These are phyloP conservation scores for Torymus auratus DNA, from an alignment of 2,888 invertebrate species.

Conservation along the genomic window DNA sequence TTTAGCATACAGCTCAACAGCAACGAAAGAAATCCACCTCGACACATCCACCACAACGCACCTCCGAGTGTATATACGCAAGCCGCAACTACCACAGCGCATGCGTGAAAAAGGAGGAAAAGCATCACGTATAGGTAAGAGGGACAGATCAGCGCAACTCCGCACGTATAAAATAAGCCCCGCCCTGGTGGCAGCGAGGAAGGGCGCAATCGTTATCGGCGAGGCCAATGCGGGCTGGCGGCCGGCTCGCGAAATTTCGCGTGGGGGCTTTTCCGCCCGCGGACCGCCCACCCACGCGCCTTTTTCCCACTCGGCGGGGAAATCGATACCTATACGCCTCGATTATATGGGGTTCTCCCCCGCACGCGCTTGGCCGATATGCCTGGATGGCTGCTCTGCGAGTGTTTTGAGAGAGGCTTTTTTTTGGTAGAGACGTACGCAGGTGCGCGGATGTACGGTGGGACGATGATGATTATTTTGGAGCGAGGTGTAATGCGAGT, in stretches of 20 bases:
- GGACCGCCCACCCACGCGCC: neutral
- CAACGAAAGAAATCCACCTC: too few relatives aligned
- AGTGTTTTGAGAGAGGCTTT: too few relatives aligned
- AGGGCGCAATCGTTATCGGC: conserved; percentile 39
- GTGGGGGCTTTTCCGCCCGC: conserved; percentile 12
- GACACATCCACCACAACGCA: too few relatives aligned
- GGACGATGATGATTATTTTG: too few relatives aligned
- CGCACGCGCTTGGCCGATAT: too few relatives aligned
- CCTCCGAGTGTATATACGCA: neutral
- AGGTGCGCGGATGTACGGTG: too few relatives aligned
- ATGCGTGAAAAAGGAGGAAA: conserved; percentile 37
- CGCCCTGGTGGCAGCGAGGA: conserved; percentile 48
- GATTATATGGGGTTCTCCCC: too few relatives aligned
- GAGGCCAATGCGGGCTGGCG: conserved; percentile 39
- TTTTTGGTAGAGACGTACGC: too few relatives aligned
- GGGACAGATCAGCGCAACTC: neutral
- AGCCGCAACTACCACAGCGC: neutral
- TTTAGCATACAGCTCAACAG: too few relatives aligned
- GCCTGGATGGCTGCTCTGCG: too few relatives aligned
- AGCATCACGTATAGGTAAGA: neutral
- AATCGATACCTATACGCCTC: too few relatives aligned
- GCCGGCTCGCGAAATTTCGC: conserved; percentile 42
- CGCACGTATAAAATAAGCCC: conserved; percentile 16
- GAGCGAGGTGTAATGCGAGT: too few relatives aligned
- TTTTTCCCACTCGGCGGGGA: neutral